Base-by-base conservation (phyloP, 2,797 vertebrate genomes). In the Enteromius argenteus region DNA sequence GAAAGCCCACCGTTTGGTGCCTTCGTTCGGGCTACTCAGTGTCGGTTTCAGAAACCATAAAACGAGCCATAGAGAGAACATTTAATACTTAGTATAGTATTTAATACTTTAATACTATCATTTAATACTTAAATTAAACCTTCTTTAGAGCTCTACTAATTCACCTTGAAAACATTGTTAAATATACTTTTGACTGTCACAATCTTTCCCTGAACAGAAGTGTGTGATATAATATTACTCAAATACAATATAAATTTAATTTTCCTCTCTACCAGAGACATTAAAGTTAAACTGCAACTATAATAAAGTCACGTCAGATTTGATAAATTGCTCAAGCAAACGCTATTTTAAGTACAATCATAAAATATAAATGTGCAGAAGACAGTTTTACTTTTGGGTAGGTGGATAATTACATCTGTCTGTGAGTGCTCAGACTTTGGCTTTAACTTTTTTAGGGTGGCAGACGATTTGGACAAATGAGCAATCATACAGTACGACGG, bases 351-450 rank as follows among this genome's bases (percentile, higher is more conserved):
- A 21, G 10, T 64, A 32, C 10, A 78, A 64, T 64, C 51, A 82
- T 49, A 27, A 74, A 64, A 58, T 62, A 46, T 46, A 35, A 62
- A 73, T 73, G 53, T 62, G 27, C 68, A 64, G 42, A 46, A 82
- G 58, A 64, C 71, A 1, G 56, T 81, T 73, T 81, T 72, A 73
- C 56, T 37, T 49, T 64, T 17, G 58, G 69, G 80, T 66, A 82
- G 80, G 80, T 39, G 58, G 80, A 82, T 74, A 82, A 82, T 82
- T 73, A 82, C 69, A 64, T 27, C 69, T 74, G 80, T 74, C 56
- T 81, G 56, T 3, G 11, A 46, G 27, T 3, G 1, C 39, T 73
- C 69, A 62, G 69, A 21, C 27, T 35, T n/a, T 32, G 37, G n/a
- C 37, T 71, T 60, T 15, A 56, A n/a, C 30, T 37, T 42, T 39